Conservation (phyloP, 2,888 invertebrate species). For the Cephus nigrinus region DNA sequence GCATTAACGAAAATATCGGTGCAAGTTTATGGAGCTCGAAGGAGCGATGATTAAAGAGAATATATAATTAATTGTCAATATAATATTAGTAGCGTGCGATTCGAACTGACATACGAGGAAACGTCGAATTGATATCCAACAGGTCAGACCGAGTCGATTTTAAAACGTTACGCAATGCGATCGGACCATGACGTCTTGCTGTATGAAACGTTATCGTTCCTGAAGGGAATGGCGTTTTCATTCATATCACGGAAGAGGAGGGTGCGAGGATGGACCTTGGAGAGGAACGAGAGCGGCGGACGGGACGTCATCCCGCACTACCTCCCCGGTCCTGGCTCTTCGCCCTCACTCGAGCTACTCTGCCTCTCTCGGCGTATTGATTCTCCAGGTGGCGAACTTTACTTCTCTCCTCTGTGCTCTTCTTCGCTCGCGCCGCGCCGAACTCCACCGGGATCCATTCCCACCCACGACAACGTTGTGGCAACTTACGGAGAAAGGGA, state of each 20-base stretch:
- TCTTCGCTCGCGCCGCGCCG: slow-evolving; percentile 6
- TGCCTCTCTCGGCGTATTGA: slow-evolving; percentile 28
- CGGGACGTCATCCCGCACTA: background rate
- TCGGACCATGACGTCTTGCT: background rate
- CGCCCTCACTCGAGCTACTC: slow-evolving; percentile 17
- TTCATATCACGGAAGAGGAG: slow-evolving; percentile 24
- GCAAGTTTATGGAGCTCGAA: background rate
- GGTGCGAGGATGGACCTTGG: background rate
- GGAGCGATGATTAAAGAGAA: background rate
- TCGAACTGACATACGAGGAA: background rate
- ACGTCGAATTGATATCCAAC: background rate
- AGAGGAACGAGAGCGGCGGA: background rate
- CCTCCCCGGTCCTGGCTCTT: background rate
- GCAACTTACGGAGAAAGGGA: slow-evolving; percentile 5
- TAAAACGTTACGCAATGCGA: background rate
- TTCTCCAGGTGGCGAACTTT: slow-evolving; percentile 34
- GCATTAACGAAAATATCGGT: background rate
- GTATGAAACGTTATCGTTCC: background rate
- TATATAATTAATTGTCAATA: background rate
- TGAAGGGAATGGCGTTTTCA: slow-evolving; percentile 25
- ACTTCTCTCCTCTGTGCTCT: slow-evolving; percentile 23
- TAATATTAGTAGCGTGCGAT: background rate
- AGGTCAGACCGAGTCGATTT: background rate
- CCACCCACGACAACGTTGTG: slow-evolving; percentile 21
- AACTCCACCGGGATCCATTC: background rate